phyloP scores from a whole-genome alignment of 2,797 vertebrate species.

The Mycteria americana region DNA sequence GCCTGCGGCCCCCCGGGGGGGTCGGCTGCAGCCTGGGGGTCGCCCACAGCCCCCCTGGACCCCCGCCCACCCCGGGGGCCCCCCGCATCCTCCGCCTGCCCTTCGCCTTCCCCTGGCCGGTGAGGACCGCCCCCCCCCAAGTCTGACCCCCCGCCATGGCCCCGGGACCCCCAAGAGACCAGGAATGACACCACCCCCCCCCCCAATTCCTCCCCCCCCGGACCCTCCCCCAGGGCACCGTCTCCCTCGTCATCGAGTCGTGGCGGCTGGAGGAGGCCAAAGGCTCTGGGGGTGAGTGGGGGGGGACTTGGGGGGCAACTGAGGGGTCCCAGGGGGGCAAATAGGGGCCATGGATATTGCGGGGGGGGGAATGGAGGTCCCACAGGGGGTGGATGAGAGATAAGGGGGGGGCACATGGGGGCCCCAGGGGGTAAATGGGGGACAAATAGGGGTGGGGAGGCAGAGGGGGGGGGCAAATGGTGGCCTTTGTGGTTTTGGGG shows the following conservation, averaged over 20 bases:
- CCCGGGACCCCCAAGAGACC: slow-evolving; percentile 67
- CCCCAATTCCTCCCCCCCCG: neutral
- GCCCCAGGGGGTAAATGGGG: neutral
- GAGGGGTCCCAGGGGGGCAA: neutral
- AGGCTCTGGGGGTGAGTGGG: neutral
- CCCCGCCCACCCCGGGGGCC: neutral
- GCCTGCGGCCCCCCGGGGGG: slow-evolving; percentile 61
- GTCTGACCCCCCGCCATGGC: neutral
- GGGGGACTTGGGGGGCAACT: neutral
- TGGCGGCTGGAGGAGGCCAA: slow-evolving; percentile 81
- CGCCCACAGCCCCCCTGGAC: neutral
- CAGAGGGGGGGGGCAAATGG: neutral
- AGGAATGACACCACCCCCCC: no score
- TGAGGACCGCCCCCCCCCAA: slow-evolving; percentile 50
- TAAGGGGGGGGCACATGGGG: neutral
- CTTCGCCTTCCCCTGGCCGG: neutral
- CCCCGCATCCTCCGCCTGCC: neutral
- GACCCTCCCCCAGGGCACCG: slow-evolving; percentile 73
- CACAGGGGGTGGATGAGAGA: neutral
- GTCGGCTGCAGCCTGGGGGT: neutral
- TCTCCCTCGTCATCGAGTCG: slow-evolving; percentile 85
- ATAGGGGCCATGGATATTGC: neutral
- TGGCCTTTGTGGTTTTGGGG: no score
- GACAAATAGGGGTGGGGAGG: neutral
- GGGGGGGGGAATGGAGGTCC: no score